A percentile compares a stretch with the other conserved stretches of the same genome.
Evolutionary conservation across 2,888 invertebrate species (phyloP).

Genomic region (Parasteatoda lunata): DNA sequence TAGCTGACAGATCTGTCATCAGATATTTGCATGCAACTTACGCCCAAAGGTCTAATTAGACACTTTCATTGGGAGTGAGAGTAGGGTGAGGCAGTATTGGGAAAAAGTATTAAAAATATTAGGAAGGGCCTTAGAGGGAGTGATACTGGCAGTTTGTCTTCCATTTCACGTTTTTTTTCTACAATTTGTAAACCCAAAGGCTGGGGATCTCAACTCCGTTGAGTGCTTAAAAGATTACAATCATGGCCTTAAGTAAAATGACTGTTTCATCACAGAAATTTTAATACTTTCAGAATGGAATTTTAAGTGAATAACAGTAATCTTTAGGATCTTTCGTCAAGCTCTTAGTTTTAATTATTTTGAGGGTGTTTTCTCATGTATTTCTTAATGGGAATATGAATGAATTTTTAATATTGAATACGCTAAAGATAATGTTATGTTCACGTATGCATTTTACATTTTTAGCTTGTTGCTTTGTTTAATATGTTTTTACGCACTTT

Average conservation of each 20-base stretch:
- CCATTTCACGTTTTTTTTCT: background rate
- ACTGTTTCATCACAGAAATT: background rate
- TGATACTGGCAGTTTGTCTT: background rate
- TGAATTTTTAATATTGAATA: too few species aligned
- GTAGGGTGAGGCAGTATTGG: background rate
- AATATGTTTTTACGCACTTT: too few species aligned
- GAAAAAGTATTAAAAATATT: background rate
- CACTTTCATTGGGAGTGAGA: background rate
- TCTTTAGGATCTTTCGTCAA: too few species aligned
- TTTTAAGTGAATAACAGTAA: too few species aligned
- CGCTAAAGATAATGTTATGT: too few species aligned
- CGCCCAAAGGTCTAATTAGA: constrained; percentile 1
- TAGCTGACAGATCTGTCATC: background rate
- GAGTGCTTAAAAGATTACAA: background rate
- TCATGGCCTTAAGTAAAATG: background rate
- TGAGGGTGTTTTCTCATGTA: too few species aligned
- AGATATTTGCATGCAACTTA: background rate
- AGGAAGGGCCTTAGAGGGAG: background rate
- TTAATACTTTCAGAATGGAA: background rate
- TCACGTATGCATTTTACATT: too few species aligned
- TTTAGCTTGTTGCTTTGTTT: too few species aligned
- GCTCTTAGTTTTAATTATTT: too few species aligned
- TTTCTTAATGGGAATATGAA: too few species aligned
- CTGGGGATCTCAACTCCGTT: background rate
- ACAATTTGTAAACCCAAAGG: background rate